Conservation (phyloP, 2,888 invertebrate genomes). For the Halictus quadricinctus region DNA sequence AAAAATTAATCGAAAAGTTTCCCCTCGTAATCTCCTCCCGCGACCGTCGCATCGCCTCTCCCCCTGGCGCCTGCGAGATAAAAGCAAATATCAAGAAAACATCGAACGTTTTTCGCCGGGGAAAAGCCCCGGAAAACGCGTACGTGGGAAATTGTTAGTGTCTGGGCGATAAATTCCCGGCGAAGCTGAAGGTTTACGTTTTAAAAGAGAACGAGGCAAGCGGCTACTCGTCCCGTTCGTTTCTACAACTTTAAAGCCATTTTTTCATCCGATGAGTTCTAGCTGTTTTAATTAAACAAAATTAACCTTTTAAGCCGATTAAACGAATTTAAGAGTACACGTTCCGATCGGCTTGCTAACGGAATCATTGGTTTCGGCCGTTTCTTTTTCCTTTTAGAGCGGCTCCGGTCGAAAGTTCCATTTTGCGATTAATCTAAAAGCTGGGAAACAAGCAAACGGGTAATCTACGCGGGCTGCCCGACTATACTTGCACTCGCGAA, state of each 20-base stretch:
- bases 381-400: background rate
- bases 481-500: background rate
- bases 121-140: background rate
- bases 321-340: background rate
- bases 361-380: background rate
- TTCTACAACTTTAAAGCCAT: background rate
- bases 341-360: background rate
- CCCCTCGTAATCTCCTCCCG: background rate
- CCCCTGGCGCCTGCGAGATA: background rate
- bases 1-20: constrained; percentile 3
- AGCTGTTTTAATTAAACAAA: background rate
- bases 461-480: background rate
- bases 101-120: background rate
- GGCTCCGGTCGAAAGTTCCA: background rate
- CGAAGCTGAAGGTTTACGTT: background rate
- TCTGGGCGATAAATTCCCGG: background rate
- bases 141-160: background rate
- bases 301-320: background rate
- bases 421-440: background rate
- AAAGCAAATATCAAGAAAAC: constrained; percentile 4
- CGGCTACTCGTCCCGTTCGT: background rate
- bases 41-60: background rate
- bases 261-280: background rate
- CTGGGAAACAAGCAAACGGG: background rate
- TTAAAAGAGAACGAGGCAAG: background rate